Evolutionary conservation across 2,888 invertebrate species (phyloP), one percentile per base, ranked within the genome.

Genomic region (Lottia gigantea): DNA sequence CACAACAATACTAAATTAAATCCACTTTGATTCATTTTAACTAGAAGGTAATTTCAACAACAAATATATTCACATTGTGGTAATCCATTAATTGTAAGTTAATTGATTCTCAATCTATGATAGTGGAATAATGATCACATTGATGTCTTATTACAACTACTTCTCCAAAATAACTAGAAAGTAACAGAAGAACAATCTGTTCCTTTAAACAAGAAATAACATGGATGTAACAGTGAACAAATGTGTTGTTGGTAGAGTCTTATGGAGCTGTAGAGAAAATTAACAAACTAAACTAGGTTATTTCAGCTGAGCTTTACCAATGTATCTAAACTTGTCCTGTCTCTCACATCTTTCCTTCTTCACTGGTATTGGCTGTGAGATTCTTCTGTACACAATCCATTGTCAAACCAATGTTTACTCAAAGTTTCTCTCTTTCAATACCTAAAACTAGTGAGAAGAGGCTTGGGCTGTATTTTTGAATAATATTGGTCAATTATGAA

Each of bases 401-500:
- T 55, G n/a, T 55, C 55, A 23, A 23, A 2, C 23, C 23, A 55
- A 55, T 55, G 19, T 55, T 55, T 55, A 23, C 55, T 55, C 12
- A 23, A 23, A 55, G 55, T 55, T 55, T 12, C 55, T 55, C 55
- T 55, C 19, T 55, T 55, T 55, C 55, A 55, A 55, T 55, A 55
- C 55, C 19, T 55, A 23, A 55, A 55, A 23, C 55, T 19, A 14
- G 55, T 55, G 55, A 55, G 19, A 55, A 55, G 14, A 55, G 23
- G 23, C 3, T 23, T 23, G 19, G 19, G 23, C 14, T 23, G 14
- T 55, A 14, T 12, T 23, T 40, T 19, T 55, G 23, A 55, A 55
- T 55, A 19, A 55, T 14, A 55, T 55, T 55, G 19, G 55, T 55
- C 23, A 55, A 55, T 55, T 55, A 55, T 55, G 14, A 55, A 55